Evolutionary conservation across 2,888 invertebrate genomes (phyloP).

Genomic region (Nasonovia ribisnigri): DNA sequence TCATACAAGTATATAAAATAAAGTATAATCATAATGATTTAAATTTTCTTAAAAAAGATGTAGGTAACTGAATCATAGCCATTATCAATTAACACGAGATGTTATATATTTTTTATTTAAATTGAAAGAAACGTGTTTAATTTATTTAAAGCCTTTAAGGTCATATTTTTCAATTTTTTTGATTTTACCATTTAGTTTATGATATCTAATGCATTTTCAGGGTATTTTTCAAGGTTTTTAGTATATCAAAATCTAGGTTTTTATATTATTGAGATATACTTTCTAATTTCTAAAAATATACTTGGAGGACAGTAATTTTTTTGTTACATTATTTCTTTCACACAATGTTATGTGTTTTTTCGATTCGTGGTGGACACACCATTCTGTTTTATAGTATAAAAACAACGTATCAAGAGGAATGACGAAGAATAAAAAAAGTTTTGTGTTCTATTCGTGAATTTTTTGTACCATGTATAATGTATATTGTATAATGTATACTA

Average conservation of each 20-base stretch:
- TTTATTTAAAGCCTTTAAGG: neutral
- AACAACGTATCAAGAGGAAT: neutral
- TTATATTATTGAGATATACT: neutral
- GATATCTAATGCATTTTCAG: neutral
- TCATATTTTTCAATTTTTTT: neutral
- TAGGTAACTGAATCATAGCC: neutral
- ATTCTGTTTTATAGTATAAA: neutral
- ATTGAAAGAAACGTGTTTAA: neutral
- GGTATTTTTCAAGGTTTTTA: neutral
- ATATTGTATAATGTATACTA: neutral
- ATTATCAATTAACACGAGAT: neutral
- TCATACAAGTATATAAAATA: neutral
- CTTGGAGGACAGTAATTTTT: neutral
- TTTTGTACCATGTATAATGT: neutral
- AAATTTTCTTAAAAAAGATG: neutral
- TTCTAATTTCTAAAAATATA: neutral
- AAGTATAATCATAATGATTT: neutral
- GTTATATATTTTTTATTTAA: neutral
- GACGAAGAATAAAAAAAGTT: neutral
- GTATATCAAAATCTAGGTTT: neutral
- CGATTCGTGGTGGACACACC: neutral
- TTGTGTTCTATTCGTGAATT: neutral
- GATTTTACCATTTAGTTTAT: neutral
- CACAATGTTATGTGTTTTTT: too few relatives aligned
- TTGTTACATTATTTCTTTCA: neutral